These are phyloP conservation scores for Naja naja DNA, from an alignment of 2,113 vertebrate genomes.

Conservation along the genomic window DNA sequence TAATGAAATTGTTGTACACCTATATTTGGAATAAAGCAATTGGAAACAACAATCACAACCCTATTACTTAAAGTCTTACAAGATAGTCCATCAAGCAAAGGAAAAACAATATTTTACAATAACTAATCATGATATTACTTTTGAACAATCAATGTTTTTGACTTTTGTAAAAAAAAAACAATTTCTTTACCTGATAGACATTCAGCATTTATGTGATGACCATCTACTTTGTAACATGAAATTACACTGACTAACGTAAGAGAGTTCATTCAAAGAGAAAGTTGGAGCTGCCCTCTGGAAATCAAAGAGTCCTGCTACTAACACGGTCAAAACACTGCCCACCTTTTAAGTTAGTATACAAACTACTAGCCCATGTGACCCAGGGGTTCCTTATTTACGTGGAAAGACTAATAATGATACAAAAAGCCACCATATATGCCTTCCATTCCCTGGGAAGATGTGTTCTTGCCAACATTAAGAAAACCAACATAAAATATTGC, in stretches of 20 bases:
- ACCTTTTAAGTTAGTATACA: conserved; percentile 53
- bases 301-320: conserved; percentile 48
- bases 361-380: conserved; percentile 50
- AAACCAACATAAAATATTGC: conserved; percentile 55
- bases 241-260: conserved; percentile 58
- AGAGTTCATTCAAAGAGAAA: conserved; percentile 51
- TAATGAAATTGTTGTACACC: not conserved
- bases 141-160: conserved; percentile 18
- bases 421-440: not conserved
- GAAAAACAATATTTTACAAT: conserved; percentile 14
- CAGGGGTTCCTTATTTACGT: conserved; percentile 48
- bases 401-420: conserved; percentile 15
- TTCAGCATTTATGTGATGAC: conserved; percentile 24
- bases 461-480: conserved; percentile 54
- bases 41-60: not conserved
- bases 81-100: not conserved
- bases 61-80: not conserved
- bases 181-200: conserved; percentile 43
- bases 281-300: conserved; percentile 52
- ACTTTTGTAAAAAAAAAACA: conserved; percentile 47
- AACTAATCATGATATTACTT: not conserved
- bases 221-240: conserved; percentile 42
- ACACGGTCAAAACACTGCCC: conserved; percentile 49
- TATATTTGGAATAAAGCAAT: not conserved
- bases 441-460: conserved; percentile 56